Evolutionary conservation across 2,888 invertebrate genomes (phyloP), one percentile per base, ranked within the genome.

Genomic region (Xestoiulus laeticollis): DNA sequence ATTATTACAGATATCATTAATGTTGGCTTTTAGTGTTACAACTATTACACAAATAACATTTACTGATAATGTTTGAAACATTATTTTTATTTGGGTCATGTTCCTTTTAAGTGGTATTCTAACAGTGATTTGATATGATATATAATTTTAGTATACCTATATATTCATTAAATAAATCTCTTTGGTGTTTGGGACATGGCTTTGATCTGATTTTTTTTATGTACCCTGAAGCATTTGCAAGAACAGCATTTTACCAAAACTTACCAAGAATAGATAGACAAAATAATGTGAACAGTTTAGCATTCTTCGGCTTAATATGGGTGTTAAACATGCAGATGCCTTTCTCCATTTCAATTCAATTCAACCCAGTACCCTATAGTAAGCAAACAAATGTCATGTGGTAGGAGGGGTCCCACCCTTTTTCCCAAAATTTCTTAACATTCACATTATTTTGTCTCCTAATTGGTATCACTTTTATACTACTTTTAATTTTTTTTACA

Each of bases 131-230:
- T 59, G 59, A 59, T 59, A 22, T 59, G 59, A 68, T 68, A 12
- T 26, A 26, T 19, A 19, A 19, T 53, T 68, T 68, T 68, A 26
- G 68, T 26, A 68, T 68, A 10, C 26, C 22, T 68, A n/a, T 19
- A 26, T 68, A 10, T 68, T 68, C 26, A 68, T 68, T 68, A 68
- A 68, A 68, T 68, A 68, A 68, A 68, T 22, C 26, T 68, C 22
- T 68, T 68, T 68, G 68, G 68, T 68, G 68, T 68, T 68, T 68
- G 68, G 68, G 68, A 68, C n/a, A 68, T 12, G 68, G 68, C 26
- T 68, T 68, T 68, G 6, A 68, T 26, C 2, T 68, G 68, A 26
- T 26, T 68, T 68, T 68, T 12, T 26, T 68, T 68, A n/a, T 26
- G 4, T n/a, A 68, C 26, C 14, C 53, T 53, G 53, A 14, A 26